A percentile compares a stretch with the other conserved stretches of the same genome.
Evolutionary conservation across 2,797 vertebrate genomes (phyloP).

Genomic region (Vespertilio murinus): DNA sequence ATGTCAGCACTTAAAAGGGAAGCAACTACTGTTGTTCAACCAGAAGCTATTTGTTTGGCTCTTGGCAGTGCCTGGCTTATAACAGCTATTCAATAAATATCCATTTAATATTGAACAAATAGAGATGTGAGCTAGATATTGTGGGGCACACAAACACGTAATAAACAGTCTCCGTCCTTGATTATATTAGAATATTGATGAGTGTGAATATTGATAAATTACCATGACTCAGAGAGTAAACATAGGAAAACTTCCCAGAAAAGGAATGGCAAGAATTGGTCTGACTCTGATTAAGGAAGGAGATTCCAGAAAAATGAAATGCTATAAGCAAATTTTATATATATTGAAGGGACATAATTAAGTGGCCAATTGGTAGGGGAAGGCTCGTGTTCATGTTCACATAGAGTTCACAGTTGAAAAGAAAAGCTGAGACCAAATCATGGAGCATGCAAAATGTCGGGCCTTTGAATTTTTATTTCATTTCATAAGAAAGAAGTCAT

Average conservation of each 20-base stretch:
- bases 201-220: constrained; percentile 17
- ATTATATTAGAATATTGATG: constrained; percentile 4
- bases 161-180: not conserved
- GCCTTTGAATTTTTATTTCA: not conserved
- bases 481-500: not conserved
- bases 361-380: not conserved
- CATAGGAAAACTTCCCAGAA: not conserved
- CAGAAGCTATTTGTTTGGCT: constrained; percentile 5
- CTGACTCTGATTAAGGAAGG: not conserved
- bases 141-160: not conserved
- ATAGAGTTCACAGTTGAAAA: not conserved
- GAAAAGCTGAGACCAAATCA: not conserved
- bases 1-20: not conserved
- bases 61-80: not conserved
- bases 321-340: not conserved
- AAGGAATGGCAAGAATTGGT: not conserved
- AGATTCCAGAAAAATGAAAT: constrained; percentile 5
- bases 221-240: not conserved
- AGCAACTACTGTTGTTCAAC: not conserved
- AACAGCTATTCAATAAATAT: constrained; percentile 43
- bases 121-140: not conserved
- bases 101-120: constrained; percentile 53
- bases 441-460: not conserved
- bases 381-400: not conserved
- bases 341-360: not conserved